Percentiles rank a stretch among this genome's conserved stretches.
Conservation (phyloP, 2,797 vertebrate species). For the Podargus strigoides region DNA sequence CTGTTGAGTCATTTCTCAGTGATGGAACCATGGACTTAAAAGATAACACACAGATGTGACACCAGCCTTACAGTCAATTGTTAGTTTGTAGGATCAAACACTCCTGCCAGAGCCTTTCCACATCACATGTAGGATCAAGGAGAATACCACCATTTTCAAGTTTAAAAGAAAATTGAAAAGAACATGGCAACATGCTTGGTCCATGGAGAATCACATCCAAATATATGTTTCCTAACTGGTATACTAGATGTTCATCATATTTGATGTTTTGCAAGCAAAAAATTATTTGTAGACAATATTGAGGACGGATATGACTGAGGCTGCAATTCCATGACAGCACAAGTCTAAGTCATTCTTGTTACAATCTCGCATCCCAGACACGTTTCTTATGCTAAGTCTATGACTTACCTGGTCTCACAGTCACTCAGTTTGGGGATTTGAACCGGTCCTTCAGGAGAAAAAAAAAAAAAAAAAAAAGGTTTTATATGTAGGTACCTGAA, state of each 20-base stretch:
- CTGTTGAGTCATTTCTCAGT: neutral
- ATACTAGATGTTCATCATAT: neutral
- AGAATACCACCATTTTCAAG: neutral
- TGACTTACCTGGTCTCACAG: neutral
- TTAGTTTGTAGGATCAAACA: neutral
- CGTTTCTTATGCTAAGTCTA: neutral
- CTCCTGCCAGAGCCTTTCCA: neutral
- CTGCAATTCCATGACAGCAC: neutral
- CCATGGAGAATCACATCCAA: neutral
- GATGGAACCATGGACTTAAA: neutral
- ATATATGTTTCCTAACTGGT: neutral
- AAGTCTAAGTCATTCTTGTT: neutral
- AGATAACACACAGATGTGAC: neutral
- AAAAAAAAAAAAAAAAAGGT: neutral
- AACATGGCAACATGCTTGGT: neutral
- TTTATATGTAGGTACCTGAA: neutral
- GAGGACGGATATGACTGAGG: neutral
- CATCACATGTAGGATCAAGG: neutral
- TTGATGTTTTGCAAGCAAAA: neutral
- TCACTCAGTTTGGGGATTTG: neutral
- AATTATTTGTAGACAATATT: neutral
- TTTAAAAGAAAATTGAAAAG: neutral
- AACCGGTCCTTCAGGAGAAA: neutral
- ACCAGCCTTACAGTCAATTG: neutral
- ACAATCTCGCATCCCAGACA: too few relatives aligned